Base-by-base conservation (phyloP, 2,113 vertebrate species). In the Daubentonia madagascariensis region DNA sequence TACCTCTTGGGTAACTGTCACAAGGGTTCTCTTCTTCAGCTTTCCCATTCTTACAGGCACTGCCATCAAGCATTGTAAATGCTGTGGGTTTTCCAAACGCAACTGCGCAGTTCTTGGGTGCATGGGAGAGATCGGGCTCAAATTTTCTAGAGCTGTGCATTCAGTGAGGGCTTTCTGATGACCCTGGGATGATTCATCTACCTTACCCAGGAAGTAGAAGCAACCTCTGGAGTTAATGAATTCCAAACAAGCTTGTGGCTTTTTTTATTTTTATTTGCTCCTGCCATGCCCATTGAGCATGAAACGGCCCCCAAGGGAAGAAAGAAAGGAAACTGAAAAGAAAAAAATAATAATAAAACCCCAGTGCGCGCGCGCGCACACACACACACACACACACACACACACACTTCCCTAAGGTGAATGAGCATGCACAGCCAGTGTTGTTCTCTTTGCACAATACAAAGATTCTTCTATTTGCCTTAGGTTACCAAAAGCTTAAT, bases 311-410 rank as follows among this genome's bases (percentile, higher is more conserved):
- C 87, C 85, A 91, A 89, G 67, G 68, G 86, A 86, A 93, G 48
- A 65, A 73, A 72, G 93, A 97, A 85, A 50, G 28, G 88, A 96
- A 95, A 98, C 63, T 2, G 3, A 75, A 95, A 84, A 96, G 12
- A 57, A 16, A 40, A 52, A 75, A 52, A 48, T 18, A 50, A 85
- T 7, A 40, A 81, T 45, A 80, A 87, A 93, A 73, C 61, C 35
- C 23, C 48, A 65, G 61, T 6, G 22, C 12, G 18, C 12, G 35
- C 3, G 3, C 2, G 22, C 30, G 25, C 20, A 22, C 6, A 14
- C 4, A 20, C 13, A 11, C 52, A 48, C 20, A 65, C 48, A 54
- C 35, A 61, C 32, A 67, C 1, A 25, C 43, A n/a, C 40, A 23
- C 17, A 59, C 28, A 67, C 13, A 40, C 17, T 48, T 84, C 50